phyloP scores from a whole-genome alignment of 2,888 invertebrate species.

The Lithophane ornitopus region DNA sequence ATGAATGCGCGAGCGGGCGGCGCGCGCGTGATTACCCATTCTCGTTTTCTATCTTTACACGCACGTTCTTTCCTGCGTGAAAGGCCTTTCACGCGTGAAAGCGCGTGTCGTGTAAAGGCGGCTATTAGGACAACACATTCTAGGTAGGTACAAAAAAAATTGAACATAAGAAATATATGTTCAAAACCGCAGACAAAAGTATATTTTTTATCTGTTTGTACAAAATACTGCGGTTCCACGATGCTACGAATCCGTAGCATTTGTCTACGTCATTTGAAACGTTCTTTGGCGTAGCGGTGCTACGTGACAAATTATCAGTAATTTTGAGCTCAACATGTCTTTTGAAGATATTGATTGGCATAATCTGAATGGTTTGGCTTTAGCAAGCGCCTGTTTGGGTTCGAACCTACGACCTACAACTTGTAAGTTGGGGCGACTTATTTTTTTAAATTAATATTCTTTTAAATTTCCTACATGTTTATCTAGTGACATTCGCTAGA shows the following conservation, averaged over 20 bases:
- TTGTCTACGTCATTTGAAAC: slow-evolving; percentile 39
- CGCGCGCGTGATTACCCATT: too few species aligned
- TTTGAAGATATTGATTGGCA: slow-evolving; percentile 5
- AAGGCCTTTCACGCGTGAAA: too few species aligned
- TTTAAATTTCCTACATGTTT: too few species aligned
- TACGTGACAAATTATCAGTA: slow-evolving; percentile 33
- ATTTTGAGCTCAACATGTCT: background rate
- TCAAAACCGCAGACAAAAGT: background rate
- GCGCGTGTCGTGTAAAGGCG: too few species aligned
- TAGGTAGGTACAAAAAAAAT: background rate
- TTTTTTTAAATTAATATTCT: too few species aligned
- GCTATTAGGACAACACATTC: background rate
- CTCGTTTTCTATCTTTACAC: too few species aligned
- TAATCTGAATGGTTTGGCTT: background rate
- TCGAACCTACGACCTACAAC: too few species aligned
- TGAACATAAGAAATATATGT: background rate
- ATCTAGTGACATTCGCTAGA: too few species aligned
- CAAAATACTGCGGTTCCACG: background rate
- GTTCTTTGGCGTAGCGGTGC: slow-evolving; percentile 11
- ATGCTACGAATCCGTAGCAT: slow-evolving; percentile 48
- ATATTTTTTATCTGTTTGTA: background rate
- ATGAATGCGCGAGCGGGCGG: too few species aligned
- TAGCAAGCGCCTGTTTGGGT: too few species aligned
- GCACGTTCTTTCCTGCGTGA: too few species aligned
- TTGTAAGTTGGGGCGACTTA: too few species aligned